phyloP scores from a whole-genome alignment of 2,113 vertebrate species.

The Puffinus mauretanicus region DNA sequence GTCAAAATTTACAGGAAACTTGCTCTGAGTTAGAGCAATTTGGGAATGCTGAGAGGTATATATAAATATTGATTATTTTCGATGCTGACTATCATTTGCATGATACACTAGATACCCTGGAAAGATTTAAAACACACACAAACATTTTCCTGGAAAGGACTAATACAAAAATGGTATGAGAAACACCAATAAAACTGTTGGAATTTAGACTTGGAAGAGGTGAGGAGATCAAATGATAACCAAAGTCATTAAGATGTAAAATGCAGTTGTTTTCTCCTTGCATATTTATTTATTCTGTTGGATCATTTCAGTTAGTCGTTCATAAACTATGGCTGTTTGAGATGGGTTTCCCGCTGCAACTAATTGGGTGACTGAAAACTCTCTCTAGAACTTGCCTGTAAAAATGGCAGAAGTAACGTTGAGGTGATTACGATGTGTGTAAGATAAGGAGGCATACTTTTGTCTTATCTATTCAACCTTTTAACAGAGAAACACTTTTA shows the following conservation, averaged over 20 bases:
- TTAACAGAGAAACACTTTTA: neutral
- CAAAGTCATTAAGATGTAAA: neutral
- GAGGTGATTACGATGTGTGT: neutral
- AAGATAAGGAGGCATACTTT: neutral
- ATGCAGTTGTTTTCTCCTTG: neutral
- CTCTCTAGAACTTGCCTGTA: neutral
- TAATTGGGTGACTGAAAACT: neutral
- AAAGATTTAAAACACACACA: neutral
- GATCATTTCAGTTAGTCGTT: neutral
- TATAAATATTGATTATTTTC: neutral
- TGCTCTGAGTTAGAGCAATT: neutral
- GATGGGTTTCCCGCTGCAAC: neutral
- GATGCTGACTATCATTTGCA: neutral
- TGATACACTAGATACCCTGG: neutral
- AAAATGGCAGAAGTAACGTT: neutral
- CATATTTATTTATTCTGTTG: neutral
- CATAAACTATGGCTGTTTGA: neutral
- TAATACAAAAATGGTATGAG: neutral
- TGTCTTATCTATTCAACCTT: neutral
- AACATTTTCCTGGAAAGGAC: neutral
- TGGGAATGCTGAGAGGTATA: neutral
- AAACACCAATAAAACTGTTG: neutral
- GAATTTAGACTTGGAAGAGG: neutral
- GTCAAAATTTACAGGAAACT: neutral
- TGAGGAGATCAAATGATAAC: neutral